Base-by-base conservation (phyloP, 2,888 invertebrate genomes). In the Orchestes rusci region DNA sequence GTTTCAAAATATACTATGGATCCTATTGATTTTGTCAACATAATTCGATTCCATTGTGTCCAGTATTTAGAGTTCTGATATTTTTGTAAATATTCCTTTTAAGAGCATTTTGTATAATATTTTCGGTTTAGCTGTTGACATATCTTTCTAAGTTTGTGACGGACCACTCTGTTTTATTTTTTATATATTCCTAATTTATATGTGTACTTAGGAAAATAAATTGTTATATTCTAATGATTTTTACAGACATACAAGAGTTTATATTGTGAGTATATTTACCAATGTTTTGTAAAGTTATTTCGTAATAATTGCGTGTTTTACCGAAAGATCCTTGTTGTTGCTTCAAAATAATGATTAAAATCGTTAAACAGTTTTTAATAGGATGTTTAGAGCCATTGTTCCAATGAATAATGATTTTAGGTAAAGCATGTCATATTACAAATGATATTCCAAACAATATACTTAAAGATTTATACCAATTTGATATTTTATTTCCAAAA, bases 231-330 rank as follows among this genome's bases (percentile, higher is more conserved):
- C 61, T 65, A 62, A 65, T 51, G 34, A 51, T 65, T 65, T 66
- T 64, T 65, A 61, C 61, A 59, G 53, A 62, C 61, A 56, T 64
- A 61, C 60, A 62, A 66, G 65, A 66, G 66, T 66, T 66, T 66
- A 65, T 66, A 65, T 63, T 61, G 58, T 61, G 61, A 62, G 39
- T 47, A 47, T 66, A 65, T 66, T 65, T 65, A 64, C 65, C 64
- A 64, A 42, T 63, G 64, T 65, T 65, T 66, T 65, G 63, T 65
- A 65, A 63, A 65, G 61, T 60, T 63, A 63, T 64, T 61, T 37
- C 18, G 31, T 43, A 36, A 43, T 41, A 7, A n/a, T n/a, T n/a
- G n/a, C n/a, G n/a, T n/a, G n/a, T n/a, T n/a, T n/a, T n/a, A n/a
- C n/a, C n/a, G n/a, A n/a, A n/a, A n/a, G n/a, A n/a, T n/a, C n/a